phyloP scores from a whole-genome alignment of 2,113 vertebrate genomes.

The Neodon shergylaensis region DNA sequence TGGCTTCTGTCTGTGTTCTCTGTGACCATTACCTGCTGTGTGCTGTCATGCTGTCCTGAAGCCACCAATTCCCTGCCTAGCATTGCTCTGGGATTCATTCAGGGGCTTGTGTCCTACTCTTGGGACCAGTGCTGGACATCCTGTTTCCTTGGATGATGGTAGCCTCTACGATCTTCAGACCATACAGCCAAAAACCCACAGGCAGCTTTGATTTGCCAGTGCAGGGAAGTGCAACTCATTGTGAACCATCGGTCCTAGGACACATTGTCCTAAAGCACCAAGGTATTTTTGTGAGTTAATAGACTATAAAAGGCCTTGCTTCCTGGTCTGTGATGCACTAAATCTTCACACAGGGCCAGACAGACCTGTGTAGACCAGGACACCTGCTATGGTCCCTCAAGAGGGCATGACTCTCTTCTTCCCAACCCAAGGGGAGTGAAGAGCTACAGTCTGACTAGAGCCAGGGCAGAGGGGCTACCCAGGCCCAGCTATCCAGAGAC shows the following conservation, averaged over 20 bases:
- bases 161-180: neutral
- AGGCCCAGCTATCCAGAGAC: neutral
- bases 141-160: neutral
- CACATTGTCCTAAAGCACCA: fast-evolving
- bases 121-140: neutral
- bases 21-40: neutral
- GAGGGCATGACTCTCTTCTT: neutral
- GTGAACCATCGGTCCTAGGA: neutral
- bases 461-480: neutral
- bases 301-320: fast-evolving
- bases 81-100: fast-evolving
- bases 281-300: neutral
- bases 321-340: fast-evolving
- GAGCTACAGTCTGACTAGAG: neutral
- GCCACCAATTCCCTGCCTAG: neutral
- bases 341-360: neutral
- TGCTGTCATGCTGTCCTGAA: too few relatives aligned
- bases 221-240: neutral
- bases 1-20: neutral
- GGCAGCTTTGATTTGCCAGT: neutral
- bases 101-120: neutral
- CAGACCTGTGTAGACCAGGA: neutral
- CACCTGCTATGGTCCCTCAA: neutral
- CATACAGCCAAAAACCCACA: neutral
- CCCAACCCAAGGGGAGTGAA: neutral